Evolutionary conservation across 2,888 invertebrate species (phyloP).

Genomic region (Emmelina monodactyla): DNA sequence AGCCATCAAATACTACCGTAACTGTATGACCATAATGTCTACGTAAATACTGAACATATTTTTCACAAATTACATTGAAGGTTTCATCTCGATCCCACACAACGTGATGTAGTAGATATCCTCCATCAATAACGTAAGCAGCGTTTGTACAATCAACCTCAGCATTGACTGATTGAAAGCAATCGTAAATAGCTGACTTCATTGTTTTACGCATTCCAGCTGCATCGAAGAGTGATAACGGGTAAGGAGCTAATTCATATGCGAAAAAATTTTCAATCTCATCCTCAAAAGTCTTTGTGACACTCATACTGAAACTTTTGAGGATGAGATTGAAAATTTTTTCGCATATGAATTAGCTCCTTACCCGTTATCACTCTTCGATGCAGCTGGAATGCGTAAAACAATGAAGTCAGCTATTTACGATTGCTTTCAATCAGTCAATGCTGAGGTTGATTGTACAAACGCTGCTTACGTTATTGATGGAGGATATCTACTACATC

Average conservation of each 20-base stretch:
- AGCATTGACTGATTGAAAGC: slow-evolving; percentile 17
- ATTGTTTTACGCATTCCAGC: slow-evolving; percentile 15
- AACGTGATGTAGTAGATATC: slow-evolving; percentile 19
- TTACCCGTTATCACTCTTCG: no score
- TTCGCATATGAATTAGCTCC: no score
- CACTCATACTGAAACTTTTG: no score
- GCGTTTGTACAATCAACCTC: slow-evolving; percentile 15
- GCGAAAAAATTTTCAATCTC: slow-evolving; percentile 20
- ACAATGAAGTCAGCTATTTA: no score
- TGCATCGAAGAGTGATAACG: slow-evolving; percentile 19
- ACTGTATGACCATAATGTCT: slow-evolving; percentile 16
- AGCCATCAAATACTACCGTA: slow-evolving; percentile 22
- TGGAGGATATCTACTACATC: no score
- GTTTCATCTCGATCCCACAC: slow-evolving; percentile 20
- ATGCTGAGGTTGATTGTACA: no score
- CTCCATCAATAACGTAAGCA: slow-evolving; percentile 20
- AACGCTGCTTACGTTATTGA: no score
- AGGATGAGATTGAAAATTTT: no score
- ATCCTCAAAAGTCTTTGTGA: slow-evolving; percentile 18
- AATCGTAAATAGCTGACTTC: slow-evolving; percentile 19
- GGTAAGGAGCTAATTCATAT: slow-evolving; percentile 20
- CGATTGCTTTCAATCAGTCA: no score
- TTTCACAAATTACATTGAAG: slow-evolving; percentile 16
- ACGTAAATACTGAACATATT: slow-evolving; percentile 19
- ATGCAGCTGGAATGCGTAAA: no score